phyloP scores from a whole-genome alignment of 2,113 vertebrate species.

The Syngnathus typhle region DNA sequence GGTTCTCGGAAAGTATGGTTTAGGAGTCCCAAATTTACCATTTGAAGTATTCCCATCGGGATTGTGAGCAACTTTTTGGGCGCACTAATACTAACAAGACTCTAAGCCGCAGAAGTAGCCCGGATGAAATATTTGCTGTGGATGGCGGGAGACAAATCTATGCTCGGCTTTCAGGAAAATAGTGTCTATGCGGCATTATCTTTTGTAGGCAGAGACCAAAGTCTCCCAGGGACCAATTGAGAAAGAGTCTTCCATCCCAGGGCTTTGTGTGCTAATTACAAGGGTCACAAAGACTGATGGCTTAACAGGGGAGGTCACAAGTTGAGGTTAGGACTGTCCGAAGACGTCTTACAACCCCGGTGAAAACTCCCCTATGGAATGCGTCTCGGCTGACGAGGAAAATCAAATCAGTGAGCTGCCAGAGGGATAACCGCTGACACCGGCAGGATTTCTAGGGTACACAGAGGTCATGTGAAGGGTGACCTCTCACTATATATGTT shows the following conservation, averaged over 20 bases:
- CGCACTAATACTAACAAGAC: constrained; percentile 56
- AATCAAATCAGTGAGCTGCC: constrained; percentile 30
- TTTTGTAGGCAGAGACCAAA: constrained; percentile 57
- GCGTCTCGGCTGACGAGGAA: constrained; percentile 23
- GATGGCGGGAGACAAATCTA: constrained; percentile 69
- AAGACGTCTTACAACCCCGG: constrained; percentile 7
- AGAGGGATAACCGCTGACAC: constrained; percentile 29
- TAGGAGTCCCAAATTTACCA: neutral
- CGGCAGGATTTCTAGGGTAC: constrained; percentile 14
- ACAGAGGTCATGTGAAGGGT: constrained; percentile 46
- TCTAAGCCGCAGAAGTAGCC: constrained; percentile 53
- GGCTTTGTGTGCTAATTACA: constrained; percentile 71
- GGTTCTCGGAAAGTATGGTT: too few species aligned
- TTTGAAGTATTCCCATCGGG: constrained; percentile 47
- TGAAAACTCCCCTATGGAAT: constrained; percentile 11
- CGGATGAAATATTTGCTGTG: constrained; percentile 66
- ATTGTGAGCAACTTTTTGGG: constrained; percentile 60
- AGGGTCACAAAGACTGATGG: constrained; percentile 66
- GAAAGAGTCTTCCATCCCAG: constrained; percentile 44
- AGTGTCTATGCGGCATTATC: constrained; percentile 69
- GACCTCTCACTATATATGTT: constrained; percentile 15
- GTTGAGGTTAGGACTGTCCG: constrained; percentile 43
- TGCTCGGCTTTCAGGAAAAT: constrained; percentile 64
- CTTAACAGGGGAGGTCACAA: constrained; percentile 58
- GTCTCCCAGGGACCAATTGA: constrained; percentile 71